Base-by-base conservation (phyloP, 2,888 invertebrate species). In the Eugnorisma glareosa region DNA sequence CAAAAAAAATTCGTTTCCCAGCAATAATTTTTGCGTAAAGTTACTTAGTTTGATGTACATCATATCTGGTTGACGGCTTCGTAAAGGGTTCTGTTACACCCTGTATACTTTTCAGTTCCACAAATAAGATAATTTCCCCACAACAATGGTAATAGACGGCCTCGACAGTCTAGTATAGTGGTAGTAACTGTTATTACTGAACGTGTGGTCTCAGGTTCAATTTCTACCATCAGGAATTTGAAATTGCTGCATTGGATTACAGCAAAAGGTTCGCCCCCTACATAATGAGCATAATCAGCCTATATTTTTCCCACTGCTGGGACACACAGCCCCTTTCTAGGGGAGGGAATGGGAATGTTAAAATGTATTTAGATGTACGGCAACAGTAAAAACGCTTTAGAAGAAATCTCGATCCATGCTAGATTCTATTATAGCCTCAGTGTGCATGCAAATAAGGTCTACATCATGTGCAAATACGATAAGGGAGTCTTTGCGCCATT, bases 401-500 rank as follows among this genome's bases (percentile, higher is more conserved):
- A 64, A 64, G 4, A 64, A 64, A 45, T 10, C 11, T n/a, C n/a
- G n/a, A n/a, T n/a, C n/a, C n/a, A n/a, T n/a, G n/a, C n/a, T n/a
- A n/a, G n/a, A n/a, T 8, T 31, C n/a, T 45, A 18, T 40, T 28
- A 24, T 35, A 81, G 40, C 2, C 24, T 7, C 40, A 73, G 74
- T 2, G 0, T 0, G 4, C 15, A 73, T 66, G 45, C n/a, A 57
- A 57, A 78, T 73, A 78, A 57, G 31, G 35, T 59, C 13, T 10
- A 81, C 0, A 10, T 35, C 15, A 31, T 57, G 21, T 45, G 40
- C 40, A 73, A 78, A 78, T 64, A 74, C 24, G 35, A 15, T 15
- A 51, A 28, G 10, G 24, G 3, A 66, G 24, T 51, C 81, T 78
- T 78, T 73, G 48, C 24, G 5, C 40, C 7, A 51, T 59, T 73